Percentiles rank a stretch among this genome's conserved stretches.
Evolutionary conservation across 2,113 vertebrate species (phyloP).

Genomic region (Cynopterus brachyotis): DNA sequence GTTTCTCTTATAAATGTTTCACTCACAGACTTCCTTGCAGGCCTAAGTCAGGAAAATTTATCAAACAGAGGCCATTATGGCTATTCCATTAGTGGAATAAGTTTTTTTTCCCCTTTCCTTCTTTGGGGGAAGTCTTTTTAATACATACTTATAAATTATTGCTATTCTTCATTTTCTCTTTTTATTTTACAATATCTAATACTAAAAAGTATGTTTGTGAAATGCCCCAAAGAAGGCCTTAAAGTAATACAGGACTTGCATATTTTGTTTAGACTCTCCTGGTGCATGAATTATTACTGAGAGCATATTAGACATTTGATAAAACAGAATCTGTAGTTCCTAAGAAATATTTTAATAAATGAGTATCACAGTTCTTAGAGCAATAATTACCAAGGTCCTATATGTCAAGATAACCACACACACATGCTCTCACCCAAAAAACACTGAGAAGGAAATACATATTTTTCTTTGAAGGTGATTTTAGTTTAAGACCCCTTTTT

Average conservation of each 20-base stretch:
- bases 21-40: neutral
- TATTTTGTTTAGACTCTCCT: neutral
- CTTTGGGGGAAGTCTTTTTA: neutral
- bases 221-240: neutral
- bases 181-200: neutral
- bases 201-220: neutral
- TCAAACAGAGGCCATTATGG: neutral
- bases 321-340: neutral
- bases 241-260: neutral
- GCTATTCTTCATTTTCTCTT: neutral
- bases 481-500: neutral
- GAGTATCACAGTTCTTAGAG: neutral
- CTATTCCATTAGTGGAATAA: neutral
- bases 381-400: neutral
- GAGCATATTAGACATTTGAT: neutral
- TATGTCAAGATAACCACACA: neutral
- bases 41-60: neutral
- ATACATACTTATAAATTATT: neutral
- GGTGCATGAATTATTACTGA: neutral
- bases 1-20: neutral
- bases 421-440: neutral
- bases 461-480: neutral
- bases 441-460: neutral
- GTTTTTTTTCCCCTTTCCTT: neutral
- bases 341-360: neutral